Base-by-base conservation (phyloP, 2,797 vertebrate species). In the Anas georgica region DNA sequence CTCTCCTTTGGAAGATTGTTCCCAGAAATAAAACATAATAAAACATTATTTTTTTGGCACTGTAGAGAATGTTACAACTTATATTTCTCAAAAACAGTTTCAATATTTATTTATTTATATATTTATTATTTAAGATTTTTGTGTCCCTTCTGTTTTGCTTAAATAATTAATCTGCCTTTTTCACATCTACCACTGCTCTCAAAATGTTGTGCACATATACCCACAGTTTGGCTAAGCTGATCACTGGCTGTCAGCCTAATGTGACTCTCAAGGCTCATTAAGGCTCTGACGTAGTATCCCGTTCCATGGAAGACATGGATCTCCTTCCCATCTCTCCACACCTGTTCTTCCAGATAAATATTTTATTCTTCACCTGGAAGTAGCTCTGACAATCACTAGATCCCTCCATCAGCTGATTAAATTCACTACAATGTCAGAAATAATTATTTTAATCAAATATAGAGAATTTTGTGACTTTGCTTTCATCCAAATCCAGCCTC, bases 1-100 rank as follows among this genome's bases (percentile, higher is more conserved):
- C 2, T 83, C 2, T 41, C 12, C 23, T 16, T 10, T 50, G 1
- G 1, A 72, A 56, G 5, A 39, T 4, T 68, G 6, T 12, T 72
- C 12, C 10, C 48, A 21, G 22, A 79, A 60, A 28, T 55, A 88
- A 88, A 77, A 2, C 10, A 63, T 13, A 3, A 25, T 55, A 88
- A 88, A 77, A 2, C 8, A 63, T 13, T 3, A 22, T 7, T 52
- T 29, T 41, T 54, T 56, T 62, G 74, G 4, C 23, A 52, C 18
- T 63, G 41, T 70, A 17, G 7, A 87, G n/a, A 70, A 74, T 10
- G 23, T 31, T 68, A 70, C 2, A 39, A 35, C 10, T 48, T 4
- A 2, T 29, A 74, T 39, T 85, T 74, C 39, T 46, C 35, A 39
- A 85, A 91, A 83, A 6, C 56, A 52, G 25, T 2, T 3, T 63